Evolutionary conservation across 2,888 invertebrate species (phyloP), one percentile per base, ranked within the genome.

Genomic region (Ischnura elegans): DNA sequence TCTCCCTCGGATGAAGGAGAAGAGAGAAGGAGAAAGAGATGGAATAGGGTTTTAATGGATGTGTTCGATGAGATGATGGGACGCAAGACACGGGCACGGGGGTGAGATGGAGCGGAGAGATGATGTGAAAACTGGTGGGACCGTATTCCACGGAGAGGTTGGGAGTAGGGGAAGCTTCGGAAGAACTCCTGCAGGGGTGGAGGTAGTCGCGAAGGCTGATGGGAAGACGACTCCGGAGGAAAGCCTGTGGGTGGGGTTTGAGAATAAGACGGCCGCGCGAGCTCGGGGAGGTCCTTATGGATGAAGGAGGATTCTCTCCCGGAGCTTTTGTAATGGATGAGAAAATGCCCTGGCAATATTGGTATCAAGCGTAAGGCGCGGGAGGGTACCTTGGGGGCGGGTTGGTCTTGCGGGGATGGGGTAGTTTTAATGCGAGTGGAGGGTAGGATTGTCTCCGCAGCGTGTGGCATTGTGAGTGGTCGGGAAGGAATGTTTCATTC

Each of bases 281-380:
- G 76, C 36, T 36, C 21, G 21, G 5, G 16, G 76, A 55, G 61
- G 61, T 43, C 61, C 90, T 90, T 43, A 43, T 87, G 87, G 87
- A 87, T 87, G 87, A 51, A 87, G 87, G 25, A 55, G 87, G 87
- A 87, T 87, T 87, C 87, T 87, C 87, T 55, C 36, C 29, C 10
- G 90, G 25, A 90, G 90, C 90, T 90, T 90, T 90, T 90, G 90
- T 90, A 90, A 90, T 90, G 90, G 90, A 90, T 90, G 90, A 90
- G 90, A 90, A 90, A 90, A 90, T 90, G 90, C 61, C 51, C 43
- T 61, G 90, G 90, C 90, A 90, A 90, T 90, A 90, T 90, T 61
- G 61, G 61, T 45, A 66, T 66, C 90, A 55, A 29, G 29, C 51
- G 87, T 51, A 55, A 42, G 87, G 42, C 36, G n/a, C 10, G 47